Conservation (phyloP, 2,888 invertebrate species). For the Protophormia terraenovae region DNA sequence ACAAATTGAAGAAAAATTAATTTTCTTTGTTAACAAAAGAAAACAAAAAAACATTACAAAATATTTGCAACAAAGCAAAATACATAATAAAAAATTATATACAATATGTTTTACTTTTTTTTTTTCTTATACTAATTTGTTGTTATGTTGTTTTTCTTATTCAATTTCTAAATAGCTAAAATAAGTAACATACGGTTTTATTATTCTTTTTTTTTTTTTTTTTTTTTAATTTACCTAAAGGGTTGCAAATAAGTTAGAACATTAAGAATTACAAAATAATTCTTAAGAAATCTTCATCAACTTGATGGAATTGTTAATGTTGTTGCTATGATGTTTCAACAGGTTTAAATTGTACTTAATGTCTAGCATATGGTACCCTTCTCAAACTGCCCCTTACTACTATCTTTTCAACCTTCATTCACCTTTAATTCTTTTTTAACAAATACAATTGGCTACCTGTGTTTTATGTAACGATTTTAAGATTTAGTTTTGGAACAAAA, state of each 20-base stretch:
- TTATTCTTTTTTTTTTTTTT: not conserved
- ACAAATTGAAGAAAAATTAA: not conserved
- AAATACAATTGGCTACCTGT: not conserved
- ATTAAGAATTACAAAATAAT: not conserved
- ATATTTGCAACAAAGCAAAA: not conserved
- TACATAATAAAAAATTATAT: not conserved
- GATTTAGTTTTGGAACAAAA: conserved; percentile 10
- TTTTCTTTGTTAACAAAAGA: not conserved
- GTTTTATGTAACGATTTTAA: not conserved
- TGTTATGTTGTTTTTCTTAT: not conserved
- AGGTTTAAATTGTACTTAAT: conserved; percentile 16
- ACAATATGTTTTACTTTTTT: not conserved
- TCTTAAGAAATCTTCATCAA: not conserved
- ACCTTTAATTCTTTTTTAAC: not conserved
- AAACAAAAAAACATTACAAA: not conserved
- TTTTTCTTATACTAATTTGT: not conserved
- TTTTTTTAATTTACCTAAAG: not conserved
- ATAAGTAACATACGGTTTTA: not conserved
- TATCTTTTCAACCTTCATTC: not conserved
- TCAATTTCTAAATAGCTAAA: not conserved
- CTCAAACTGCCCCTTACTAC: not conserved
- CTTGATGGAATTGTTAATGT: not conserved
- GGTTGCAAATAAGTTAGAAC: not conserved
- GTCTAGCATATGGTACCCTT: conserved; percentile 36
- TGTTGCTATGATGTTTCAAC: conserved; percentile 8